A percentile compares a stretch with the other conserved stretches of the same genome.
These are phyloP conservation scores for Chlorocebus sabaeus DNA, from an alignment of 2,113 vertebrate species.

Conservation along the genomic window DNA sequence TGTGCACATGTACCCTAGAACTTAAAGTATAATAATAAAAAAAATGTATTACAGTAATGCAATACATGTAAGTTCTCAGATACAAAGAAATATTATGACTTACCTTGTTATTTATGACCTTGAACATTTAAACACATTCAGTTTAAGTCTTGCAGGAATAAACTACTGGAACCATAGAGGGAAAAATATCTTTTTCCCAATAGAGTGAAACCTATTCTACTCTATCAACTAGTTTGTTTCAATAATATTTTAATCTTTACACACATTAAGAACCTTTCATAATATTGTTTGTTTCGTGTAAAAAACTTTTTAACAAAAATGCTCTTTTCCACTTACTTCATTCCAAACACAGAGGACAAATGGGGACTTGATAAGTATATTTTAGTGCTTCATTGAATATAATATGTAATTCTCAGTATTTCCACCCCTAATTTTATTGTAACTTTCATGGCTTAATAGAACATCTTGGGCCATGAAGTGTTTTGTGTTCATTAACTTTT, in stretches of 20 bases:
- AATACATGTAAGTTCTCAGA: neutral
- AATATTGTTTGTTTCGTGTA: slow-evolving; percentile 54
- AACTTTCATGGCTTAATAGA: slow-evolving; percentile 35
- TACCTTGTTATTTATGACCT: slow-evolving; percentile 38
- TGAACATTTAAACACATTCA: neutral
- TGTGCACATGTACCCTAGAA: too few species aligned
- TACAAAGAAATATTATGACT: neutral
- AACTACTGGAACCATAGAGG: slow-evolving; percentile 17
- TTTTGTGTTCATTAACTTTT: slow-evolving; percentile 47
- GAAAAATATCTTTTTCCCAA: neutral
- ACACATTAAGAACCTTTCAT: slow-evolving; percentile 49
- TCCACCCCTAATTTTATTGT: neutral
- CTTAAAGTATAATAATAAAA: too few species aligned
- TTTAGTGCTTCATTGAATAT: slow-evolving; percentile 33
- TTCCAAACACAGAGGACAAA: slow-evolving; percentile 51
- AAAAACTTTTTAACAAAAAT: slow-evolving; percentile 30
- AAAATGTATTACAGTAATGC: neutral
- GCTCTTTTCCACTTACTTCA: slow-evolving; percentile 23
- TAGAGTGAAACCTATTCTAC: neutral
- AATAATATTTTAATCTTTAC: slow-evolving; percentile 32
- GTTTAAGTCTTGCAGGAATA: slow-evolving; percentile 30
- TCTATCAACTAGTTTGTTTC: neutral
- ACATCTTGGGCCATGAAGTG: slow-evolving; percentile 18
- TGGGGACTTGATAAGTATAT: slow-evolving; percentile 45
- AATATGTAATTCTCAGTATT: slow-evolving; percentile 8